phyloP scores from a whole-genome alignment of 1,140 invertebrate genomes.

The Aporrectodea caliginosa region DNA sequence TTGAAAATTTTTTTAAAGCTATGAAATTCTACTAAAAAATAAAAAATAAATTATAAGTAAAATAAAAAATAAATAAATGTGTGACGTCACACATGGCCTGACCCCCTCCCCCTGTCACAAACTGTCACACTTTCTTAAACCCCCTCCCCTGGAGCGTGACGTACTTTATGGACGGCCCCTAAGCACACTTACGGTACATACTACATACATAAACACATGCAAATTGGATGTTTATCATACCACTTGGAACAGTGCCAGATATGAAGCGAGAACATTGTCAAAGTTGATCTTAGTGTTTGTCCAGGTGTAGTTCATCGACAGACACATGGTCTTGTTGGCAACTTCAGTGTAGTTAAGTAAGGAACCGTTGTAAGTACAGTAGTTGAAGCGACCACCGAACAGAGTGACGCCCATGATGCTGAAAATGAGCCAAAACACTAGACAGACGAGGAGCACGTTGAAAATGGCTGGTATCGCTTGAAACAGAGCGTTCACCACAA shows the following conservation, averaged over 20 bases:
- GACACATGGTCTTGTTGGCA: constrained; percentile 67
- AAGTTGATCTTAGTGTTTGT: constrained; percentile 96
- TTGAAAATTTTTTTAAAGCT: too few relatives aligned
- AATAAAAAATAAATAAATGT: too few relatives aligned
- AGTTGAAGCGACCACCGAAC: constrained; percentile 70
- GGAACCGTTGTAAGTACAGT: constrained; percentile 37
- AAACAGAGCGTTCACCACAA: constrained; percentile 88
- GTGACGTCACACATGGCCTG: too few relatives aligned
- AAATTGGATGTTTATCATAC: too few relatives aligned
- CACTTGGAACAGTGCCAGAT: constrained; percentile 95
- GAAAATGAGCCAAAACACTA: constrained; percentile 88
- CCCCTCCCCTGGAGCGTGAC: too few relatives aligned
- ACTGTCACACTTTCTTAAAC: too few relatives aligned
- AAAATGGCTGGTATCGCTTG: constrained; percentile 93
- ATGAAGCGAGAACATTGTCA: constrained; percentile 95
- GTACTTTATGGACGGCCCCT: too few relatives aligned
- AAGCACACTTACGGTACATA: too few relatives aligned
- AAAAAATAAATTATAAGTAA: constrained; percentile 1
- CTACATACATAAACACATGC: too few relatives aligned
- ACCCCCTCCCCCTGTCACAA: too few relatives aligned
- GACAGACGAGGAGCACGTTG: constrained; percentile 83
- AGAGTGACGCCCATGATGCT: constrained; percentile 86
- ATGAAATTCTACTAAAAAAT: too few relatives aligned
- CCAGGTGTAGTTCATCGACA: constrained; percentile 78
- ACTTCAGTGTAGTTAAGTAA: constrained; percentile 76